phyloP scores from a whole-genome alignment of 2,797 vertebrate species.

The Geotrypetes seraphini region DNA sequence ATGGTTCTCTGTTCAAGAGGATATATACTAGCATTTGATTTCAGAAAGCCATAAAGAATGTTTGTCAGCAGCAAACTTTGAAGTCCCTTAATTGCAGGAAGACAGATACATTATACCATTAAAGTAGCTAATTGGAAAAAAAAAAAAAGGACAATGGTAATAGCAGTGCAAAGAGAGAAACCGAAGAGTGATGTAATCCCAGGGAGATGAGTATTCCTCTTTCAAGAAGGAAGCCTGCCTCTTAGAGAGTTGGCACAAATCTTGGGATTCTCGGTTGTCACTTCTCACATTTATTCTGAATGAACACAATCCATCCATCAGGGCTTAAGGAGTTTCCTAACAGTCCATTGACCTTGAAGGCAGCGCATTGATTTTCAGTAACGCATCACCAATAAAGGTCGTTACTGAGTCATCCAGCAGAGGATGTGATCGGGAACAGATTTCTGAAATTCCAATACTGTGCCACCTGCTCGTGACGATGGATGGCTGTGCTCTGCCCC shows the following conservation, averaged over 20 bases:
- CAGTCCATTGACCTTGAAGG: slow-evolving; percentile 99
- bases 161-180: slow-evolving; percentile 21
- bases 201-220: slow-evolving; percentile 14
- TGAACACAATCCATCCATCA: slow-evolving; percentile 87
- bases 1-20: no score
- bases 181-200: slow-evolving; percentile 29
- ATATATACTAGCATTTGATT: slow-evolving; percentile 18
- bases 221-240: slow-evolving; percentile 40
- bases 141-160: slow-evolving; percentile 10
- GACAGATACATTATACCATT: slow-evolving; percentile 27
- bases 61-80: slow-evolving; percentile 23
- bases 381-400: slow-evolving; percentile 81
- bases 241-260: slow-evolving; percentile 55
- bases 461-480: slow-evolving; percentile 90
- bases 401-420: slow-evolving; percentile 76
- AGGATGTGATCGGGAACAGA: slow-evolving; percentile 97
- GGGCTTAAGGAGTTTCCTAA: slow-evolving; percentile 93
- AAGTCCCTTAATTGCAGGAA: slow-evolving; percentile 27
- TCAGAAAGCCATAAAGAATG: slow-evolving; percentile 18
- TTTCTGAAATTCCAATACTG: slow-evolving; percentile 96
- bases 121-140: slow-evolving; percentile 15
- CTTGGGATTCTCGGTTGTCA: slow-evolving; percentile 66
- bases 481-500: slow-evolving; percentile 80
- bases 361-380: slow-evolving; percentile 96
- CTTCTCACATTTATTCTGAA: slow-evolving; percentile 70